Evolutionary conservation across 2,888 invertebrate genomes (phyloP).

Genomic region (Anthophora plumipes): DNA sequence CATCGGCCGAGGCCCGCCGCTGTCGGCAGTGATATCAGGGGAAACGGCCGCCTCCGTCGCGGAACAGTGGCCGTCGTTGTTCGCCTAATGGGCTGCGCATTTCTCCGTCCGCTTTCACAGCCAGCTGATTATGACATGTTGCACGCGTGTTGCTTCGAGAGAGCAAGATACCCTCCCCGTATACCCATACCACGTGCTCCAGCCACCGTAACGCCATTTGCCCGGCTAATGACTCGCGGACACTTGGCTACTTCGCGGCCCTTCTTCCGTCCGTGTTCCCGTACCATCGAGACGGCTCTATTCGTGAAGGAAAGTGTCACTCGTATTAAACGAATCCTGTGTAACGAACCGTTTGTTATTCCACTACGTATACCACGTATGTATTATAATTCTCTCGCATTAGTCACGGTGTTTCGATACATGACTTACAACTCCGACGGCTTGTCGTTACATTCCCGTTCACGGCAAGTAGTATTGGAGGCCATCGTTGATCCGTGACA

Average conservation of each 20-base stretch:
- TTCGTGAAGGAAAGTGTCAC: constrained; percentile 47
- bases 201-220: constrained; percentile 83
- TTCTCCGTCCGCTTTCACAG: constrained; percentile 82
- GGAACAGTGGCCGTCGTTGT: constrained; percentile 79
- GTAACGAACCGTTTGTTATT: constrained; percentile 4
- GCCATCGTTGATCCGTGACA: background rate
- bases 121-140: constrained; percentile 84
- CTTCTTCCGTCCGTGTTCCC: constrained; percentile 8
- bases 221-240: constrained; percentile 83
- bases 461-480: background rate
- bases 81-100: constrained; percentile 82
- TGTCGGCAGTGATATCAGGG: constrained; percentile 54
- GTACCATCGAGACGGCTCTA: constrained; percentile 48
- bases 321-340: constrained; percentile 19
- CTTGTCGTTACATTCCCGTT: background rate
- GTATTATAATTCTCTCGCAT: constrained; percentile 1
- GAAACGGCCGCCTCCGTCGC: constrained; percentile 65
- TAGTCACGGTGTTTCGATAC: constrained; percentile 11
- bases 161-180: constrained; percentile 45
- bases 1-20: constrained; percentile 41
- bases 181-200: constrained; percentile 80
- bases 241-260: constrained; percentile 68
- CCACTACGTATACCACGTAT: background rate
- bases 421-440: background rate
- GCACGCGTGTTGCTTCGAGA: constrained; percentile 69